Percentiles rank a stretch among this genome's conserved stretches.
phyloP scores from a whole-genome alignment of 2,888 invertebrate species.

The Emesis furor region DNA sequence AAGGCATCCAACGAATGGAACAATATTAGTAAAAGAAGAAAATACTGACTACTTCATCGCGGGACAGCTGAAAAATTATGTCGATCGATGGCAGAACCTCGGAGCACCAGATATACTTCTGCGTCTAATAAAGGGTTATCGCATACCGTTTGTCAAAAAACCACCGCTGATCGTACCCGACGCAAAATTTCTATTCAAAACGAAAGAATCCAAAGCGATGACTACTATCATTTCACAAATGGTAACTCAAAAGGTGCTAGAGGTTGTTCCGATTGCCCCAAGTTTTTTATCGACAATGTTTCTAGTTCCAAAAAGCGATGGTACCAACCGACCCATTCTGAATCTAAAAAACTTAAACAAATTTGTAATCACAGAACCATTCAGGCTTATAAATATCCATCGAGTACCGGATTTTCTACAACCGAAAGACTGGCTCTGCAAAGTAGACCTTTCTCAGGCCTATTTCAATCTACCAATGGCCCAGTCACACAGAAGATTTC shows the following conservation, averaged over 20 bases:
- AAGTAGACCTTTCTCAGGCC: background rate
- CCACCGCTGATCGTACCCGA: background rate
- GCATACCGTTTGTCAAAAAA: slow-evolving; percentile 9
- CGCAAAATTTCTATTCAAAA: background rate
- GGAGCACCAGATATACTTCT: background rate
- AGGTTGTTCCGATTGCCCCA: slow-evolving; percentile 1
- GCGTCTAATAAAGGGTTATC: background rate
- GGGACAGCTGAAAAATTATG: background rate
- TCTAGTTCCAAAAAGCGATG: slow-evolving; percentile 41
- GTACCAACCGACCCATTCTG: slow-evolving; percentile 30
- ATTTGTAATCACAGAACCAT: background rate
- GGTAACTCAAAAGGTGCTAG: slow-evolving; percentile 7
- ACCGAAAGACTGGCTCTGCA: background rate
- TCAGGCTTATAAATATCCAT: background rate
- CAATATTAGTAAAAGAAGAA: background rate
- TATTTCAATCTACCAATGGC: background rate
- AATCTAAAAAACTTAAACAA: slow-evolving; percentile 24
- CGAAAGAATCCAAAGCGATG: slow-evolving; percentile 23
- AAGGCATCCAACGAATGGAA: background rate
- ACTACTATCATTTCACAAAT: background rate
- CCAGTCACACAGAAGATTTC: too few species aligned
- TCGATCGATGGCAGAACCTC: slow-evolving; percentile 4
- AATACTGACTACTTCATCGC: slow-evolving; percentile 26
- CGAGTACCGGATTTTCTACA: background rate
- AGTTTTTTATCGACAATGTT: slow-evolving; percentile 30